Percentiles rank a stretch among this genome's conserved stretches.
Evolutionary conservation across 1,140 invertebrate genomes (phyloP).

Genomic region (Drosophila micromelanica): DNA sequence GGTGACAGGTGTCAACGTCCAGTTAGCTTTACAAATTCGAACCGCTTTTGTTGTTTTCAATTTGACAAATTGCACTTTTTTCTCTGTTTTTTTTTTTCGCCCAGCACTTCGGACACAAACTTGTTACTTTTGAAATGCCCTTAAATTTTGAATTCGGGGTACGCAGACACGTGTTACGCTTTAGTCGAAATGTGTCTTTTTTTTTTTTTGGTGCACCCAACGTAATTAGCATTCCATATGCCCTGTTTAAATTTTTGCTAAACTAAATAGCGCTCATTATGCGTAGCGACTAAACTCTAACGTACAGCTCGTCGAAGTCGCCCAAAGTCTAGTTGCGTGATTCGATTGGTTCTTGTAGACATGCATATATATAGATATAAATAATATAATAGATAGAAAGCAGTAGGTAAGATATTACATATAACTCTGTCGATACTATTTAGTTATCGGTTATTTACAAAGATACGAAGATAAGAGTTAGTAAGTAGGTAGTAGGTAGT

Average conservation of each 20-base stretch:
- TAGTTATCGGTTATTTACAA: too few species aligned
- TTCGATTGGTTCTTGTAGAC: conserved; percentile 12
- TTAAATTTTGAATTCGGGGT: not conserved
- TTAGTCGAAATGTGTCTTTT: not conserved
- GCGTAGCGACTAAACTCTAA: conserved; percentile 4
- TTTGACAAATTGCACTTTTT: not conserved
- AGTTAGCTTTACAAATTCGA: conserved; percentile 6
- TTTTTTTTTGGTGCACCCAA: not conserved
- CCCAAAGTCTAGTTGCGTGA: not conserved
- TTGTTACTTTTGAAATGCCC: not conserved
- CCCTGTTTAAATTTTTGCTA: not conserved
- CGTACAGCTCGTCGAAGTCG: not conserved
- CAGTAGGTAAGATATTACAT: too few species aligned
- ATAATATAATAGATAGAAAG: too few species aligned
- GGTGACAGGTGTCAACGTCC: not conserved
- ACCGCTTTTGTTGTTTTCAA: conserved; percentile 17
- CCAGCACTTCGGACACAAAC: not conserved
- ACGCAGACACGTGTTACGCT: not conserved
- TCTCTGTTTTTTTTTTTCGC: not conserved
- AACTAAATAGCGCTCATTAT: not conserved
- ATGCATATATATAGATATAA: not conserved
- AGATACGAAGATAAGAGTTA: too few species aligned
- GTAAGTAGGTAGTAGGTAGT: too few species aligned
- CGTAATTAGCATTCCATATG: conserved; percentile 24
- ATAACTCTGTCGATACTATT: too few species aligned